Evolutionary conservation across 2,888 invertebrate genomes (phyloP), one percentile per base, ranked within the genome.

Genomic region (Catocala nupta): DNA sequence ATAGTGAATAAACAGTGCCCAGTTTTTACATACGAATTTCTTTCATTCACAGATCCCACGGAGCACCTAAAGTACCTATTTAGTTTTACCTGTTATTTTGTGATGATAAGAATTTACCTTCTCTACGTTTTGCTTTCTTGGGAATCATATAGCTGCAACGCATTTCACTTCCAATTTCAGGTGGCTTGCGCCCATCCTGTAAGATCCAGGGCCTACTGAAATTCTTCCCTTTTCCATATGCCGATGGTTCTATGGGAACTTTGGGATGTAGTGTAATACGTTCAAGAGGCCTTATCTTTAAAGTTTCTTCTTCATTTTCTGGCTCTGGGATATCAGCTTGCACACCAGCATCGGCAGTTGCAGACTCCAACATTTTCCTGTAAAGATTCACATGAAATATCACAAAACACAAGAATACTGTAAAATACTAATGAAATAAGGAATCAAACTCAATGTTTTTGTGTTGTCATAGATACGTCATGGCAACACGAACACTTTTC

Each of bases 141-240:
- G 91, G 93, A 3, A 81, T 64, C 73, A 73, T 79, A 70, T 80
- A 94, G 51, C 68, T 78, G 43, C 82, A 85, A 9, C 87, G 88
- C 92, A 92, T 93, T 81, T 91, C 92, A 72, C 92, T 94, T 4
- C 92, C 92, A 61, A 84, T 81, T 5, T 77, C 83, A 4, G 88
- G 88, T 36, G 85, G 81, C 65, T 83, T 82, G 1, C 92, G 87
- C 0, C 93, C 93, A 77, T 94, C 94, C 63, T 92, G 91, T 52
- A 94, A 80, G 55, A 94, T 94, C 94, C 94, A 94, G 1, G 87
- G 84, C 34, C 92, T 85, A 64, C 94, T 94, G 55, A 79, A 92
- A 52, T 87, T 88, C 65, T 89, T 90, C 12, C 87, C 87, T 82
- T 85, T 93, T 0, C 90, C 91, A 73, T 93, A 92, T 1, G 88